Base-by-base conservation (phyloP, 2,113 vertebrate species). In the Sminthopsis crassicaudata region DNA sequence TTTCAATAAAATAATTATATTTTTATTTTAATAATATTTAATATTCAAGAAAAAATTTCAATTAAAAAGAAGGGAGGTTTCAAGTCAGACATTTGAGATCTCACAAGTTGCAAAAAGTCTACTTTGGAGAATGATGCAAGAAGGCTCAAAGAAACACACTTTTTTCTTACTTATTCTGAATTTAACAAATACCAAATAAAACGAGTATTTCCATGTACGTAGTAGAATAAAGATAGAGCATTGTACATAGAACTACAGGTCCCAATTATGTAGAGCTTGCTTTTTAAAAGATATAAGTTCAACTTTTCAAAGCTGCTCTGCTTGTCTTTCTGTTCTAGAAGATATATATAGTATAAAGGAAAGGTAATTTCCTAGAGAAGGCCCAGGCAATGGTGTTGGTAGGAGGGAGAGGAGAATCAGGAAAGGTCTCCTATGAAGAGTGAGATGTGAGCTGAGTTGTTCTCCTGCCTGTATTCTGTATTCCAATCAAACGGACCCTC, bases 101-200 rank as follows among this genome's bases (percentile, higher is more conserved):
- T 51, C 48, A 94, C n/a, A 42, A 84, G 5, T 84, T 84, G 5
- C n/a, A 42, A 42, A 23, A 6, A 42, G 19, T 51, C 50, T 54
- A 19, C 91, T 91, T 92, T 60, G 54, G 46, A 19, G 93, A 93
- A 92, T 53, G n/a, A 14, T 84, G 22, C n/a, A 92, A 84, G 54
- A 67, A 89, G n/a, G 53, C 93, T 50, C 19, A 92, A 52, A 93
- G 50, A 12, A 95, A 53, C 88, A 91, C 94, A 11, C n/a, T 6
- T 91, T 92, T 84, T 92, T 42, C 30, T n/a, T 76, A 76, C 19
- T 67, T 67, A n/a, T n/a, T 84, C 36, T 84, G 67, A 42, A 84
- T 84, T 84, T 84, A 84, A 42, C 19, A 84, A 84, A 84, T 11
- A 22, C 0, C n/a, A 84, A 84, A 84, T 42, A 42, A 84, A 84